A percentile compares a stretch with the other conserved stretches of the same genome.
phyloP scores from a whole-genome alignment of 2,797 vertebrate species.

The Acrossocheilus wenchowensis region DNA sequence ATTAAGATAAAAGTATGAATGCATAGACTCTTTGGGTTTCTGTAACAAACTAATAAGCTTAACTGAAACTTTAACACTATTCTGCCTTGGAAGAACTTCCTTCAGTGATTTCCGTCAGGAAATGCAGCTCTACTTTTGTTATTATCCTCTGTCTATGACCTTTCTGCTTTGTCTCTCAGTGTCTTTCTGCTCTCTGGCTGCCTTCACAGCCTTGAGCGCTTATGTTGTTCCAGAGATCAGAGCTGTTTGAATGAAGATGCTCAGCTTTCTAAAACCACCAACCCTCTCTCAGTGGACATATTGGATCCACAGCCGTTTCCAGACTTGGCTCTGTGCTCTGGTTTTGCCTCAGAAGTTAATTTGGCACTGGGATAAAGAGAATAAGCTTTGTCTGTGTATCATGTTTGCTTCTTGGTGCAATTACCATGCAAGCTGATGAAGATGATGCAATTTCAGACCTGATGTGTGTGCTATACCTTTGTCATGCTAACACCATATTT shows the following conservation, averaged over 20 bases:
- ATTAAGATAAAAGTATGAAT: not conserved
- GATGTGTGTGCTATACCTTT: not conserved
- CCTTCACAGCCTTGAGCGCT: conserved; percentile 51
- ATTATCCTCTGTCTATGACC: conserved; percentile 13
- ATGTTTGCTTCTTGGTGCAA: not conserved
- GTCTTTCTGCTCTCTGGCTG: conserved; percentile 17
- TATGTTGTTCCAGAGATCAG: conserved; percentile 39
- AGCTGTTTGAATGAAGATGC: conserved; percentile 41
- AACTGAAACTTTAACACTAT: not conserved
- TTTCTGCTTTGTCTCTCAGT: not conserved
- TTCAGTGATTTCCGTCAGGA: not conserved
- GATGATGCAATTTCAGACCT: not conserved
- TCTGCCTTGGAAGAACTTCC: not conserved
- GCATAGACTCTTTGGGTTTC: not conserved
- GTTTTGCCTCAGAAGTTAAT: conserved; percentile 64
- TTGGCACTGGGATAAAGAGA: conserved; percentile 60
- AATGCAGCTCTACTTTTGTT: not conserved
- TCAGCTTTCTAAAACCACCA: conserved; percentile 31
- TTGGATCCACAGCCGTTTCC: conserved; percentile 54
- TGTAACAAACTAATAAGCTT: not conserved
- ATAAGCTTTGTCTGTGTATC: conserved; percentile 17
- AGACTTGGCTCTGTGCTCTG: conserved; percentile 63
- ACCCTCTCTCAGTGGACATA: not conserved
- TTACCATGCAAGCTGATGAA: not conserved
- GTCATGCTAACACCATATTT: too few relatives aligned